Evolutionary conservation across 2,113 vertebrate genomes (phyloP), one percentile per base, ranked within the genome.

Genomic region (Cheirogaleus medius): DNA sequence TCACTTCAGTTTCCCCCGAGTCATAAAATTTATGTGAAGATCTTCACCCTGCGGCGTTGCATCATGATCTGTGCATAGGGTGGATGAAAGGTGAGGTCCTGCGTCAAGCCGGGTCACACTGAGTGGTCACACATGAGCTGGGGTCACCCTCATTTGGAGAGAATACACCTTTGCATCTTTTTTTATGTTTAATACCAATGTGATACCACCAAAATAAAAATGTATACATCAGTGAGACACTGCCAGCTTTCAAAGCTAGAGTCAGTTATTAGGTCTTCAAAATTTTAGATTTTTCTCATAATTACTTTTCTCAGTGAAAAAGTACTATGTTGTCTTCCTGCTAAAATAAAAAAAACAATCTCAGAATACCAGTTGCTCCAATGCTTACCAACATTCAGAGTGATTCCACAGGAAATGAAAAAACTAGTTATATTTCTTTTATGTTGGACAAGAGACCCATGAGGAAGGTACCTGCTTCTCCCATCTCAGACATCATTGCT

Each of bases 1-100:
- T 96, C 80, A 94, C 34, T 95, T 95, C 34, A 60, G n/a, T 81
- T 76, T 91, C 91, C 49, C 47, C 73, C 44, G 39, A 77, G 49
- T 78, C 69, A 11, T 56, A 78, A 90, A 69, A 74, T 87, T 60
- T 44, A 93, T 88, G 49, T 96, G 81, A 78, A 42, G 11, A 49
- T 78, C 56, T 52, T 87, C 6, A 52, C 21, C 49, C 56, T 2
- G 34, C 37, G 17, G 8, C 21, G 47, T n/a, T 60, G 80, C 66
- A 63, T 49, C 68, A 37, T 68, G 12, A 86, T 86, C 42, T 34
- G 34, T 15, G 2, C n/a, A 11, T 56, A 86, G 25, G 5, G 32
- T 66, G 87, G 69, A 47, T 60, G n/a, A 63, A 91, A 90, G 23
- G 54, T 14, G 7, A 96, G 63, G 44, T 25, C 47, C 11, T 12